Evolutionary conservation across 2,113 vertebrate genomes (phyloP).

Genomic region (Cygnus buccinator): DNA sequence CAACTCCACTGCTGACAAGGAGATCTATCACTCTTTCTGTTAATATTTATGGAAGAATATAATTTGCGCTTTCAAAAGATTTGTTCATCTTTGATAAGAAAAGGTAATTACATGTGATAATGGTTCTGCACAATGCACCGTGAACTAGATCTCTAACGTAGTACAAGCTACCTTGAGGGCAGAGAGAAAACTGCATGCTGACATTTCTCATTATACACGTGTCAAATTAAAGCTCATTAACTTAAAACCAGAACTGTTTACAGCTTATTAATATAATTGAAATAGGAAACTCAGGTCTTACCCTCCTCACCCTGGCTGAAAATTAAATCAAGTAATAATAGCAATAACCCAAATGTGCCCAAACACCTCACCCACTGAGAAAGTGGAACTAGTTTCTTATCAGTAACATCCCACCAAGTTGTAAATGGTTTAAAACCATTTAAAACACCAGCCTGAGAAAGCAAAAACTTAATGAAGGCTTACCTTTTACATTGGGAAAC

Average conservation of each 20-base stretch:
- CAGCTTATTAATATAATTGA: slow-evolving; percentile 19
- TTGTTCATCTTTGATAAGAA: slow-evolving; percentile 43
- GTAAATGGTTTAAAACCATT: background rate
- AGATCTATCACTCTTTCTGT: background rate
- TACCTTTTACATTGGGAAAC: slow-evolving; percentile 52
- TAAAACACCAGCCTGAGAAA: background rate
- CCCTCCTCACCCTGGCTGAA: background rate
- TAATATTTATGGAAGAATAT: slow-evolving; percentile 47
- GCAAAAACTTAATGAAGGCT: slow-evolving; percentile 11
- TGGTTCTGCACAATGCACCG: background rate
- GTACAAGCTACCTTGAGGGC: slow-evolving; percentile 27
- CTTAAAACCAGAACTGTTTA: slow-evolving; percentile 42
- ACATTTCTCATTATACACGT: slow-evolving; percentile 29
- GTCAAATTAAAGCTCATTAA: slow-evolving; percentile 62
- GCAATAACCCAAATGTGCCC: background rate
- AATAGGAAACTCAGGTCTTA: slow-evolving; percentile 21
- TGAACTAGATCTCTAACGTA: slow-evolving; percentile 31
- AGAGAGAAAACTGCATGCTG: slow-evolving; percentile 32
- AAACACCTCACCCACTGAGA: background rate
- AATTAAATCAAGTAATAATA: slow-evolving; percentile 41
- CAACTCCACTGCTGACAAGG: background rate
- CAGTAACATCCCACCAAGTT: background rate
- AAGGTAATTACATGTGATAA: slow-evolving; percentile 34
- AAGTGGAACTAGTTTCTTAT: slow-evolving; percentile 10
- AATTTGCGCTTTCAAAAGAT: slow-evolving; percentile 31